Base-by-base conservation (phyloP, 1,140 invertebrate genomes). In the Drosophila sechellia region DNA sequence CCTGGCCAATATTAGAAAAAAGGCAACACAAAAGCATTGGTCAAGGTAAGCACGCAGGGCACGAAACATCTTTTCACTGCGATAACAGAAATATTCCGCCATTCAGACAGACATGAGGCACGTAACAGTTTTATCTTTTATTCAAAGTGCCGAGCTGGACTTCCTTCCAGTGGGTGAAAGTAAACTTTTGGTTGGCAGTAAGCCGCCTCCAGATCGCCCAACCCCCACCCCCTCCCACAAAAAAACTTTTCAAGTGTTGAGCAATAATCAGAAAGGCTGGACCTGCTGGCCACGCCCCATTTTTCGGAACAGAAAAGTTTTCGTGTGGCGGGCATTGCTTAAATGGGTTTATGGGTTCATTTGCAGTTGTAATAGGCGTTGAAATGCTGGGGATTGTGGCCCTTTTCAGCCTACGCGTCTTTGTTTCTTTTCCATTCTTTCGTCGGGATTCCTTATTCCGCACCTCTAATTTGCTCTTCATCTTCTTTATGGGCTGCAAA, bases 121-220 rank as follows among this genome's bases (percentile, higher is more conserved):
- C 84, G 84, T 89, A 84, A 89, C 79, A 80, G 81, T 89, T 89
- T 89, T 87, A 87, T 87, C 79, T 87, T 59, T 79, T 89, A 87
- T 87, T 87, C 79, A 87, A 89, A 89, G 83, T 85, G 79, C 31
- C 31, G 31, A 31, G 31, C 64, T 68, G 68, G 68, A 81, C 65
- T 56, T 50, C 81, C 65, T 56, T 50, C 45, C 61, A 52, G 65
- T 69, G 53, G 64, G 72, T 64, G 70, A 71, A 64, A 64, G 80
- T 56, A 72, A 74, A 49, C 48, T 54, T 40, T 40, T 40, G 40
- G 50, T 34, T 6, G 65, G 39, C 60, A 56, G 50, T 42, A 74
- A 72, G 77, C 77, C 81, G 40, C 59, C 48, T 40, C 40, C 50
- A 4, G 4, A 39, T 34, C 17, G 17, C 17, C 17, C 17, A 17